Conservation (phyloP, 92 coral and sea anemone genomes). For the Micromussa lordhowensis region DNA sequence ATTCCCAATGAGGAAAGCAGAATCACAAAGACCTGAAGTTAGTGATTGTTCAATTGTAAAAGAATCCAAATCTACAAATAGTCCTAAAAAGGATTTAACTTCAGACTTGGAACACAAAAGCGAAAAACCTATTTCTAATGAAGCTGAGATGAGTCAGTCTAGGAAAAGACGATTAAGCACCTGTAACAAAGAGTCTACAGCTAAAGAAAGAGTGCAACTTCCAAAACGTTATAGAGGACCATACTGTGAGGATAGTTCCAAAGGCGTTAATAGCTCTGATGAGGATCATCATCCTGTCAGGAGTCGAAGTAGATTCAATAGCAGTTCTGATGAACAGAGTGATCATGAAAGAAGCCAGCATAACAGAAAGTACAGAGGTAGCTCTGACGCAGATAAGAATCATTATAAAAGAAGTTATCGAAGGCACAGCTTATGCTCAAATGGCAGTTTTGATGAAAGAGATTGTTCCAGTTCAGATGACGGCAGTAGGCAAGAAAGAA, state of each 20-base stretch:
- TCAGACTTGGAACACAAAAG: slow-evolving; percentile 23
- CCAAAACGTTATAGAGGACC: slow-evolving; percentile 43
- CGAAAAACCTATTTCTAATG: slow-evolving; percentile 16
- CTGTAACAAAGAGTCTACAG: background rate
- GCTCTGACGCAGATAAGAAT: slow-evolving; percentile 44
- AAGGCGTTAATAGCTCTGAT: slow-evolving; percentile 38
- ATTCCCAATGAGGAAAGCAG: slow-evolving; percentile 18
- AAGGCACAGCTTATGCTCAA: slow-evolving; percentile 26
- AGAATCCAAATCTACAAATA: background rate
- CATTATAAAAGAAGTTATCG: slow-evolving; percentile 12
- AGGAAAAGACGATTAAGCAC: slow-evolving; percentile 8
- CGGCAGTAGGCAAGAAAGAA: slow-evolving; percentile 21
- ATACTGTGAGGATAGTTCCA: slow-evolving; percentile 30
- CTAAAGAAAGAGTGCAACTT: slow-evolving; percentile 18
- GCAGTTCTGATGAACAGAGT: background rate
- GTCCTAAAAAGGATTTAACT: background rate
- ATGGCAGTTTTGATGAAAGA: slow-evolving; percentile 32
- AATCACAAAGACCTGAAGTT: background rate
- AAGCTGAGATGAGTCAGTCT: slow-evolving; percentile 13
- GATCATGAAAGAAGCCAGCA: slow-evolving; percentile 3
- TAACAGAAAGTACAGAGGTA: slow-evolving; percentile 6
- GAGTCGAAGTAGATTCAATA: background rate
- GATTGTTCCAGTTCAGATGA: slow-evolving; percentile 41
- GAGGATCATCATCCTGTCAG: slow-evolving; percentile 38
- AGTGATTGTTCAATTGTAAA: no score